These are phyloP conservation scores for Vanacampus margaritifer DNA, from an alignment of 2,113 vertebrate genomes.

Conservation along the genomic window DNA sequence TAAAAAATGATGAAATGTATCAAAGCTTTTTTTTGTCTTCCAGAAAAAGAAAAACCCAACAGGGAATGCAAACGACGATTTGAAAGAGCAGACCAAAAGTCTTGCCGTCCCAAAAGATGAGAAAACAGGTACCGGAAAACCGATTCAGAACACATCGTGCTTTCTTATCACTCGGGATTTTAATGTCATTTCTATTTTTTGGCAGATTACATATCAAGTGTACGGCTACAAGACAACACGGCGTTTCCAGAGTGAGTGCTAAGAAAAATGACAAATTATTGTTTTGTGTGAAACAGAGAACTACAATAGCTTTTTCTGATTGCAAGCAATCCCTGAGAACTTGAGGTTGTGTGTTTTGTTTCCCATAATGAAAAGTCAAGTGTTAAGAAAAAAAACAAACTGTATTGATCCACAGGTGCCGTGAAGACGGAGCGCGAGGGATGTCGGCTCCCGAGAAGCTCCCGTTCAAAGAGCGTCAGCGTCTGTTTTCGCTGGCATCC, in stretches of 20 bases:
- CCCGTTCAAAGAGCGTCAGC: conserved; percentile 62
- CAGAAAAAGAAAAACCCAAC: conserved; percentile 31
- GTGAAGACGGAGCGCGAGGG: conserved; percentile 14
- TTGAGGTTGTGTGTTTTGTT: neutral
- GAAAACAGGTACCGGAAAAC: conserved; percentile 17
- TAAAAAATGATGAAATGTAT: no score
- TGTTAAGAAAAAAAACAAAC: neutral
- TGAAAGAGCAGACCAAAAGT: neutral
- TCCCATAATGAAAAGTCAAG: neutral
- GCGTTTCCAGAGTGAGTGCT: conserved; percentile 47
- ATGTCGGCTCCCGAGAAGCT: conserved; percentile 57
- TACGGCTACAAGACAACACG: conserved; percentile 3
- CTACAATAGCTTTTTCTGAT: neutral
- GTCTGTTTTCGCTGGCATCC: conserved; percentile 53
- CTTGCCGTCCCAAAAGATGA: conserved; percentile 6
- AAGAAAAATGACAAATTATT: neutral
- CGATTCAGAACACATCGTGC: neutral
- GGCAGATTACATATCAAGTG: conserved; percentile 25
- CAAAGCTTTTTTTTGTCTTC: neutral
- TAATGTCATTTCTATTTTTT: neutral
- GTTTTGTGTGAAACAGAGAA: neutral
- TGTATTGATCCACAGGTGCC: neutral
- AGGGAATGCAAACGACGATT: conserved; percentile 8
- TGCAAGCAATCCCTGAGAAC: neutral
- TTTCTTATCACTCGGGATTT: neutral